These are phyloP conservation scores for Cyphomyrmex costatus DNA, from an alignment of 1,140 invertebrate species.

Conservation along the genomic window DNA sequence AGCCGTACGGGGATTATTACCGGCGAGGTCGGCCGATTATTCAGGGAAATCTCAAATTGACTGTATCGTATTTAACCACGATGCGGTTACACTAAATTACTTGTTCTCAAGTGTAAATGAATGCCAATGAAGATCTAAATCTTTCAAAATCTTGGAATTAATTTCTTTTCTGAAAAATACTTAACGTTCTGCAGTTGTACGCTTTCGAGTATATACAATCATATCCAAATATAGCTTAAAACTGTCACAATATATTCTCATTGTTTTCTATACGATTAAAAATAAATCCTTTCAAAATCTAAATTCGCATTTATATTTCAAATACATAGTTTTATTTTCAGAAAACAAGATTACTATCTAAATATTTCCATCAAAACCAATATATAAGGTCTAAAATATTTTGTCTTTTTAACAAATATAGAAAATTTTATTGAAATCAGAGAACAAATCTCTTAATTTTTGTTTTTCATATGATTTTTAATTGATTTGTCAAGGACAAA, in stretches of 20 bases:
- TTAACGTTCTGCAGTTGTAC: background rate
- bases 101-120: conserved; percentile 15
- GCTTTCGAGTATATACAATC: background rate
- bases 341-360: background rate
- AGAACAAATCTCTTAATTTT: too few species aligned
- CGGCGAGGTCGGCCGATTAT: conserved; percentile 40
- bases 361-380: too few species aligned
- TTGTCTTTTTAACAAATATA: too few species aligned
- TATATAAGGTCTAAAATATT: too few species aligned
- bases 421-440: too few species aligned
- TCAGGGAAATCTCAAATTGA: conserved; percentile 10
- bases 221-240: background rate
- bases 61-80: conserved; percentile 23
- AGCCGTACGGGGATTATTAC: conserved; percentile 42
- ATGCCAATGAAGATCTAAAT: background rate
- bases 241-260: background rate
- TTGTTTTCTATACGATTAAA: background rate
- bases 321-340: background rate
- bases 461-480: too few species aligned
- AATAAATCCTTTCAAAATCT: background rate
- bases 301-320: background rate
- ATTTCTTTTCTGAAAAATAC: background rate
- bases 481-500: background rate
- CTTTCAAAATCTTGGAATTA: background rate
- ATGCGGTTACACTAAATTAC: background rate